phyloP scores from a whole-genome alignment of 2,797 vertebrate genomes.

The Echiichthys vipera region DNA sequence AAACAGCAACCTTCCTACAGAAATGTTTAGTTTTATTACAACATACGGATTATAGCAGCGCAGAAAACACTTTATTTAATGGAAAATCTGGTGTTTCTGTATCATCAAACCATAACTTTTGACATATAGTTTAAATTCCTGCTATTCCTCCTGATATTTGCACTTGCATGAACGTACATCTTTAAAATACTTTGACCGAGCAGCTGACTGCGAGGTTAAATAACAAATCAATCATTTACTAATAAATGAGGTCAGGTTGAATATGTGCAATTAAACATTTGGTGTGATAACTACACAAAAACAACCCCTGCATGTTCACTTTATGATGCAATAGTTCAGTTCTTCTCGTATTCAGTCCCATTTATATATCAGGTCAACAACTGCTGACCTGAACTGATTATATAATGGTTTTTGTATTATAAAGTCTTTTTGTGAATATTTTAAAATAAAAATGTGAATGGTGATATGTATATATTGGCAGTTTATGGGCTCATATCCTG shows the following conservation, averaged over 20 bases:
- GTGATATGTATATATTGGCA: no score
- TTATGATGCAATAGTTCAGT: background rate
- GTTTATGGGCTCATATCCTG: no score
- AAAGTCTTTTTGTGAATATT: no score
- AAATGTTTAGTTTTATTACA: background rate
- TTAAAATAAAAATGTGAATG: no score
- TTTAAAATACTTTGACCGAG: fast-evolving
- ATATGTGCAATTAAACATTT: no score
- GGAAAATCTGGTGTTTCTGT: background rate
- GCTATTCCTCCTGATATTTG: background rate
- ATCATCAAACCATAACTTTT: background rate
- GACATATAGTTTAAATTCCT: background rate
- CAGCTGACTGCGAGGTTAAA: background rate
- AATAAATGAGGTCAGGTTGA: background rate
- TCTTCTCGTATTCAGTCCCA: background rate
- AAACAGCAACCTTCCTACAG: background rate
- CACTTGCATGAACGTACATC: background rate
- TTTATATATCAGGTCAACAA: background rate
- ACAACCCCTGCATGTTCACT: background rate
- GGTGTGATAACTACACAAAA: background rate
- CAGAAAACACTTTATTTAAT: background rate
- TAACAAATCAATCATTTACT: constrained; percentile 9
- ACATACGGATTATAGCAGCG: background rate
- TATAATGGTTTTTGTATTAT: no score
- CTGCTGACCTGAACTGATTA: no score